phyloP scores from a whole-genome alignment of 2,797 vertebrate genomes.

The Melanotaenia pygmaea region DNA sequence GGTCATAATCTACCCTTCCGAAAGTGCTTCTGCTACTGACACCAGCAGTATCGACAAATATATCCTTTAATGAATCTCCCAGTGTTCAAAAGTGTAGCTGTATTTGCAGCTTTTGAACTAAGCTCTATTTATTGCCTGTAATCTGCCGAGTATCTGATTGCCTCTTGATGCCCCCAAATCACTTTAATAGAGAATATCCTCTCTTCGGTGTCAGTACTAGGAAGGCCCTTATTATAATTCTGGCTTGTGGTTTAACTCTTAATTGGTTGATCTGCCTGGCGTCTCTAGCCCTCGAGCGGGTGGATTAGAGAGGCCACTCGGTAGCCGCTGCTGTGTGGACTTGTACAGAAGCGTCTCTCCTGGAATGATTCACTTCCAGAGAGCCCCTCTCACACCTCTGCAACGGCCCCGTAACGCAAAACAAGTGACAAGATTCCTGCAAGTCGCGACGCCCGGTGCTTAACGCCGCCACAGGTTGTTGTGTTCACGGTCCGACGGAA shows the following conservation, averaged over 20 bases:
- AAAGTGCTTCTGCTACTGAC: constrained; percentile 73
- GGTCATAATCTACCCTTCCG: constrained; percentile 80
- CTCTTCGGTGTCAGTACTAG: constrained; percentile 54
- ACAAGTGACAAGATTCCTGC: constrained; percentile 41
- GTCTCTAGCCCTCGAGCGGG: constrained; percentile 73
- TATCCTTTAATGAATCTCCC: constrained; percentile 61
- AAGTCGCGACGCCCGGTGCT: constrained; percentile 31
- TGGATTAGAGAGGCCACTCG: constrained; percentile 73
- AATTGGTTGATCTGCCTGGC: constrained; percentile 86
- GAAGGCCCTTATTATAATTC: constrained; percentile 66
- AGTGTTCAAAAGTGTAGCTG: constrained; percentile 65
- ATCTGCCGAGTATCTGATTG: constrained; percentile 74
- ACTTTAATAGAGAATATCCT: constrained; percentile 75
- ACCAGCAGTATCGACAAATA: constrained; percentile 43
- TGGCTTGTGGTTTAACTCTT: constrained; percentile 71
- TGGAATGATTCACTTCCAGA: constrained; percentile 62
- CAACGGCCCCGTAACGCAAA: constrained; percentile 7
- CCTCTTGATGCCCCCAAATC: constrained; percentile 71
- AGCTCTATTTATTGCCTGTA: constrained; percentile 66
- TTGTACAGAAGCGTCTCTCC: constrained; percentile 73
- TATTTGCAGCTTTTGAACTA: constrained; percentile 65
- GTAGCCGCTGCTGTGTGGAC: constrained; percentile 74
- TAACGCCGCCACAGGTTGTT: constrained; percentile 47
- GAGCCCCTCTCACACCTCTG: constrained; percentile 23
- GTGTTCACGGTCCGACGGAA: constrained; percentile 46